phyloP scores from a whole-genome alignment of 2,113 vertebrate genomes.

The Struthio camelus region DNA sequence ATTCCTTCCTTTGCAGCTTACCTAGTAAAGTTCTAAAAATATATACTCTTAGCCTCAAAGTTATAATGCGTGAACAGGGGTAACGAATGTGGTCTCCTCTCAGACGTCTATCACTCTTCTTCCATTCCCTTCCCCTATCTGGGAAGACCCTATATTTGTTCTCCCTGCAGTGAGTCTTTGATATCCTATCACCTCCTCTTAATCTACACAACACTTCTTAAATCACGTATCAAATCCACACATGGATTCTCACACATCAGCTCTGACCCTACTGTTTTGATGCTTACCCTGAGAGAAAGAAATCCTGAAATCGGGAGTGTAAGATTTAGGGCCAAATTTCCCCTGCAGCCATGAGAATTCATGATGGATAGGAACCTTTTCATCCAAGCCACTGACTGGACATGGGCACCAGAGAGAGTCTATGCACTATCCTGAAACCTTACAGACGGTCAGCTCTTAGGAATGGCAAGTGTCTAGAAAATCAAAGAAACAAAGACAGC shows the following conservation, averaged over 20 bases:
- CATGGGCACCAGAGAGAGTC: not conserved
- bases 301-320: not conserved
- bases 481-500: not conserved
- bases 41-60: not conserved
- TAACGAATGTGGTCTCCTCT: not conserved
- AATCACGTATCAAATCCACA: not conserved
- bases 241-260: not conserved
- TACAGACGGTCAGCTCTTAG: not conserved
- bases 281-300: not conserved
- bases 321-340: not conserved
- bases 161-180: not conserved
- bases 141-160: not conserved
- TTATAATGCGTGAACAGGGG: not conserved
- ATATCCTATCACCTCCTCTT: not conserved
- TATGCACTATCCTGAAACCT: not conserved
- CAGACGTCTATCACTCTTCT: not conserved
- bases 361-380: not conserved
- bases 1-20: not conserved
- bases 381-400: not conserved
- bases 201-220: not conserved
- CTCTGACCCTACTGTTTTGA: not conserved
- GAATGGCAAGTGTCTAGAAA: not conserved
- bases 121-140: not conserved
- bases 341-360: not conserved
- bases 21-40: not conserved